A percentile compares a stretch with the other conserved stretches of the same genome.
Evolutionary conservation across 2,113 vertebrate genomes (phyloP).

Genomic region (Nanorana parkeri): DNA sequence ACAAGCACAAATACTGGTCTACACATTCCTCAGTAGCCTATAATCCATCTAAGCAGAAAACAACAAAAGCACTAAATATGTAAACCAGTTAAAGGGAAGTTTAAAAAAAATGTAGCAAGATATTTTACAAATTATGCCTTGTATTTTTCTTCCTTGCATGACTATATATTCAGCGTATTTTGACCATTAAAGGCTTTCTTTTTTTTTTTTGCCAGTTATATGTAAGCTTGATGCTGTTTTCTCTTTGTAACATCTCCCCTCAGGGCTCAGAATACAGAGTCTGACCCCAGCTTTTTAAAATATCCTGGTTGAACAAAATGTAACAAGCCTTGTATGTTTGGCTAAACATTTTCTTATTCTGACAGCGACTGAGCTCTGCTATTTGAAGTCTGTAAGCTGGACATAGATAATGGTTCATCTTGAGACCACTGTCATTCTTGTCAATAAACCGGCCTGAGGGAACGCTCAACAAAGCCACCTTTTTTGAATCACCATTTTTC

Average conservation of each 20-base stretch:
- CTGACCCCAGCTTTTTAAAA: slow-evolving; percentile 89
- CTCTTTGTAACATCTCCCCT: slow-evolving; percentile 79
- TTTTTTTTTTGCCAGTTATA: slow-evolving; percentile 74
- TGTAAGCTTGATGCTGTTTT: slow-evolving; percentile 74
- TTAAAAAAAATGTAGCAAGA: slow-evolving; percentile 64
- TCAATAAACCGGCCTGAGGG: slow-evolving; percentile 92
- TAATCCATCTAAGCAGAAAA: slow-evolving; percentile 56
- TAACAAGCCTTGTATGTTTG: slow-evolving; percentile 85
- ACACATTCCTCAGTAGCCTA: slow-evolving; percentile 65
- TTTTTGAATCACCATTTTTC: slow-evolving; percentile 79
- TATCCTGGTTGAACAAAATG: slow-evolving; percentile 89
- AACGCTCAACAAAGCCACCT: slow-evolving; percentile 86
- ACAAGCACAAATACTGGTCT: slow-evolving; percentile 57
- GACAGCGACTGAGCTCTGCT: slow-evolving; percentile 88
- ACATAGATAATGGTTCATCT: slow-evolving; percentile 98
- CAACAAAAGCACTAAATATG: slow-evolving; percentile 73
- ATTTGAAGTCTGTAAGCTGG: slow-evolving; percentile 96
- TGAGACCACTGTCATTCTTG: slow-evolving; percentile 98
- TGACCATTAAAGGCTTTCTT: slow-evolving; percentile 76
- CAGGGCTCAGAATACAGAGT: slow-evolving; percentile 82
- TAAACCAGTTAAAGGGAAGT: slow-evolving; percentile 67
- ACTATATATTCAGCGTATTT: slow-evolving; percentile 81
- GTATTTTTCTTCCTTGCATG: slow-evolving; percentile 69
- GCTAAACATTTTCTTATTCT: slow-evolving; percentile 81
- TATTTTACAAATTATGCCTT: slow-evolving; percentile 66